phyloP scores from a whole-genome alignment of 2,797 vertebrate species.

The Meriones psammophilus region DNA sequence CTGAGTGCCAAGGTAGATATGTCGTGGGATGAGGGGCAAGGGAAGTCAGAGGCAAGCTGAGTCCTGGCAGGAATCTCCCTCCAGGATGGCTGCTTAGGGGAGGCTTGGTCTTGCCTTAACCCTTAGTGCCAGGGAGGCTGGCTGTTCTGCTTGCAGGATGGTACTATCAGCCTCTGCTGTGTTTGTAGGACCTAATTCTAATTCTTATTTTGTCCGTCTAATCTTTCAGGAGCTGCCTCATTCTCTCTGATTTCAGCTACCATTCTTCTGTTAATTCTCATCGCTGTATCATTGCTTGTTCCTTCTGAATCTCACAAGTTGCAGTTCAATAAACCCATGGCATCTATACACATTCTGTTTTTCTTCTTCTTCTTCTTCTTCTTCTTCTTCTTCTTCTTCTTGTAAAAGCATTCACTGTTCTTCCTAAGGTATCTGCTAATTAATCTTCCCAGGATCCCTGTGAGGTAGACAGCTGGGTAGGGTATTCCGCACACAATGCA shows the following conservation, averaged over 20 bases:
- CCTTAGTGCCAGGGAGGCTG: not conserved
- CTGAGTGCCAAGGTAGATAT: not conserved
- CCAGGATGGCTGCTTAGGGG: not conserved
- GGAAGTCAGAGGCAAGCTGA: not conserved
- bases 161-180: not conserved
- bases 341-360: not conserved
- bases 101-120: not conserved
- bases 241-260: constrained; percentile 36
- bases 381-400: not conserved
- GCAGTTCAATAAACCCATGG: not conserved
- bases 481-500: constrained; percentile 21
- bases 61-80: not conserved
- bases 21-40: not conserved
- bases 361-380: too few species aligned
- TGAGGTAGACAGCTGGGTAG: constrained; percentile 47
- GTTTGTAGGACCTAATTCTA: not conserved
- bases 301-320: not conserved
- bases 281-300: not conserved
- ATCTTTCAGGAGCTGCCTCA: constrained; percentile 7
- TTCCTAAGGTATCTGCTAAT: constrained; percentile 72
- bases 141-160: not conserved
- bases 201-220: constrained; percentile 12
- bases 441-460: constrained; percentile 68
- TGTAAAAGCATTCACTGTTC: not conserved
- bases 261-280: constrained; percentile 2